Conservation (phyloP, 2,797 vertebrate species). For the Hoplostethus atlanticus region DNA sequence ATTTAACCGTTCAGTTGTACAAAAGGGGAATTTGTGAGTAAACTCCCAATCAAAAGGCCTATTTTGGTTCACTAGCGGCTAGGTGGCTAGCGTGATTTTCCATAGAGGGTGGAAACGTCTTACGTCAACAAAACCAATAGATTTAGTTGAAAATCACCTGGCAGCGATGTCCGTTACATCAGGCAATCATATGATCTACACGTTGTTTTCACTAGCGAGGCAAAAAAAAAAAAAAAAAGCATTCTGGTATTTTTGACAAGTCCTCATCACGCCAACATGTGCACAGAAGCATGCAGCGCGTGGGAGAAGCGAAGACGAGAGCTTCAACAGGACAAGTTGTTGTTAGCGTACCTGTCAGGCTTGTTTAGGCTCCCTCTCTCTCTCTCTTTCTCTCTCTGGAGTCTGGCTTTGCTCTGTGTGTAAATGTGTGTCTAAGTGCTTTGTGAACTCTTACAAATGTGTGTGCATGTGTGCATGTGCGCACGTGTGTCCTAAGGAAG, state of each 20-base stretch:
- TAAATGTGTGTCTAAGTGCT: conserved; percentile 30
- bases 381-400: conserved; percentile 47
- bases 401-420: conserved; percentile 45
- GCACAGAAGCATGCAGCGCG: not conserved
- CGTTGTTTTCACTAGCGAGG: not conserved
- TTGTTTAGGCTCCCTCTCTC: conserved; percentile 54
- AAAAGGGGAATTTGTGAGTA: no score
- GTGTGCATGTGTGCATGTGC: not conserved
- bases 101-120: no score
- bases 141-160: not conserved
- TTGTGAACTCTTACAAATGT: conserved; percentile 27
- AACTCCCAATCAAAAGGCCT: no score
- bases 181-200: no score
- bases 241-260: not conserved
- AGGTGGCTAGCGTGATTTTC: no score
- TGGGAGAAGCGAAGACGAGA: not conserved
- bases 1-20: no score
- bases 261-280: not conserved
- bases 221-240: not conserved
- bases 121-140: no score
- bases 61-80: no score
- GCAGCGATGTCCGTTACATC: no score
- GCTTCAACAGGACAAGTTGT: conserved; percentile 26
- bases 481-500: not conserved
- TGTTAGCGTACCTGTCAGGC: conserved; percentile 61